Percentiles rank a stretch among this genome's conserved stretches.
These are phyloP conservation scores for Pipistrellus pygmaeus DNA, from an alignment of 2,797 vertebrate species.

Conservation along the genomic window DNA sequence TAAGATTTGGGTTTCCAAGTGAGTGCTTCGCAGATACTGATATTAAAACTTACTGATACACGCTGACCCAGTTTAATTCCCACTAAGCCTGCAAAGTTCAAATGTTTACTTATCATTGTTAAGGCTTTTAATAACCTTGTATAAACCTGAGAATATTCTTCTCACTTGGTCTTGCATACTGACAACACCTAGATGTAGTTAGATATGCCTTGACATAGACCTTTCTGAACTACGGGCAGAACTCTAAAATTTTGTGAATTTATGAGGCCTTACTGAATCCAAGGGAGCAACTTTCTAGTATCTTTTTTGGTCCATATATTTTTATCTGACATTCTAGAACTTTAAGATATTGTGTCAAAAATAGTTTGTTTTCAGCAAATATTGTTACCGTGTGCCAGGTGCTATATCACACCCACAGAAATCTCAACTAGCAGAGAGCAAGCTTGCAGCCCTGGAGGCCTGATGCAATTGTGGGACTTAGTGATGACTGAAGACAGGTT, in stretches of 20 bases:
- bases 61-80: neutral
- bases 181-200: neutral
- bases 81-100: neutral
- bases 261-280: neutral
- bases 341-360: neutral
- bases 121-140: neutral
- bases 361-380: neutral
- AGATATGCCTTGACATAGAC: neutral
- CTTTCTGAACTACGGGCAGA: neutral
- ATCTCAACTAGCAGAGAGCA: neutral
- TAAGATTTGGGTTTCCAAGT: neutral
- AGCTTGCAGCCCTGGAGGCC: neutral
- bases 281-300: neutral
- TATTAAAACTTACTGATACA: neutral
- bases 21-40: neutral
- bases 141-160: slow-evolving; percentile 9
- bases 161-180: no score
- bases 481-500: neutral
- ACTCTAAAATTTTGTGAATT: neutral
- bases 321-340: slow-evolving; percentile 28
- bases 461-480: neutral
- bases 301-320: neutral
- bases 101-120: slow-evolving; percentile 13
- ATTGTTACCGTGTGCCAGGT: neutral
- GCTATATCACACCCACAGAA: neutral